A percentile compares a stretch with the other conserved stretches of the same genome.
Conservation (phyloP, 2,797 vertebrate species). For the Labroides dimidiatus region DNA sequence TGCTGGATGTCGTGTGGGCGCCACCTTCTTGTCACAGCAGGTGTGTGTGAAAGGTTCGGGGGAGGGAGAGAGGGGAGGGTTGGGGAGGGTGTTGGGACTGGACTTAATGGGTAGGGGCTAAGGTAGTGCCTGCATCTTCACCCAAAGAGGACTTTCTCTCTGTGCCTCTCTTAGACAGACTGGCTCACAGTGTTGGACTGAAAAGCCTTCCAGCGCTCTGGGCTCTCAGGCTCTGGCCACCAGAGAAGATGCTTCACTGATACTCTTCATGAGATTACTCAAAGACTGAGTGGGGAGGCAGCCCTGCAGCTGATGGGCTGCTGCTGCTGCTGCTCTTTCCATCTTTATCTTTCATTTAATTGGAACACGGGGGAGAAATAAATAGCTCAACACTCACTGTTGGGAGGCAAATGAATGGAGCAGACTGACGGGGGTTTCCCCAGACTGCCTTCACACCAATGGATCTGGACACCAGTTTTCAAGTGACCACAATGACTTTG, state of each 20-base stretch:
- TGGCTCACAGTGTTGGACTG: constrained; percentile 66
- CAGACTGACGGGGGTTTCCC: constrained; percentile 73
- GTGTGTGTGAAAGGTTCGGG: constrained; percentile 68
- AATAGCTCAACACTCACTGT: constrained; percentile 73
- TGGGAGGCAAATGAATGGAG: constrained; percentile 80
- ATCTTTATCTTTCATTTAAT: constrained; percentile 77
- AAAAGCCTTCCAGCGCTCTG: constrained; percentile 43
- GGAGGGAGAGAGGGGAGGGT: constrained; percentile 49
- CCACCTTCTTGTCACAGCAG: constrained; percentile 79
- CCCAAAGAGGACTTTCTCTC: constrained; percentile 71
- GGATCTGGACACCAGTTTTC: constrained; percentile 62
- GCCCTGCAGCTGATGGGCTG: constrained; percentile 66
- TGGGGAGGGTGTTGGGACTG: constrained; percentile 71
- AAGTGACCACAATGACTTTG: constrained; percentile 52
- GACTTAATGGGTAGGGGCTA: constrained; percentile 72
- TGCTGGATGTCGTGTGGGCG: constrained; percentile 47
- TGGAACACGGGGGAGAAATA: constrained; percentile 76
- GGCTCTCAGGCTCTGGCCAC: constrained; percentile 62
- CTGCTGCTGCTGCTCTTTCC: constrained; percentile 62
- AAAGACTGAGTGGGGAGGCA: constrained; percentile 54
- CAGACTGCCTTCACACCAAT: constrained; percentile 68
- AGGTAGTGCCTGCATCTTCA: constrained; percentile 76
- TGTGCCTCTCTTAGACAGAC: constrained; percentile 64
- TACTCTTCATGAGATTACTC: constrained; percentile 60
- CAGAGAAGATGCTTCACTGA: constrained; percentile 70